A percentile compares a stretch with the other conserved stretches of the same genome.
These are phyloP conservation scores for Brachionus angularis DNA, from an alignment of 1,140 invertebrate species.

Conservation along the genomic window DNA sequence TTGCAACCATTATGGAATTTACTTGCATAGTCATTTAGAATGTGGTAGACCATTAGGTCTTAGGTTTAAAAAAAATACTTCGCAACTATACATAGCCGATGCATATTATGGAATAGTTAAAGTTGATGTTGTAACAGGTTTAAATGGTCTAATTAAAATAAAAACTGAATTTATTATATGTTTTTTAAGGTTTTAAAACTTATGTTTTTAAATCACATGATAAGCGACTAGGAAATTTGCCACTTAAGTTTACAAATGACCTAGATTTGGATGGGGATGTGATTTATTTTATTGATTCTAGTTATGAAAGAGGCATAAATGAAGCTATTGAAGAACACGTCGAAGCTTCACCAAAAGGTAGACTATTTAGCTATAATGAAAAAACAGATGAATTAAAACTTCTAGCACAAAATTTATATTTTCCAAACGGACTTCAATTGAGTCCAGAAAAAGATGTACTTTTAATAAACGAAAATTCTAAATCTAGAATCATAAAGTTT, in stretches of 20 bases:
- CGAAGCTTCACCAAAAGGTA: constrained; percentile 2
- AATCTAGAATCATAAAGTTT: constrained; percentile 13
- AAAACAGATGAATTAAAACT: constrained; percentile 25
- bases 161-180: background rate
- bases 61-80: background rate
- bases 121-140: constrained; percentile 1
- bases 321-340: constrained; percentile 8
- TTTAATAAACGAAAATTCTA: constrained; percentile 31
- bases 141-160: background rate
- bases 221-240: background rate
- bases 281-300: constrained; percentile 40
- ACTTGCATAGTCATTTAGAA: no score
- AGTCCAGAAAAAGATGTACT: constrained; percentile 3
- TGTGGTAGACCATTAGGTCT: constrained; percentile 36
- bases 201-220: constrained; percentile 1
- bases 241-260: constrained; percentile 6
- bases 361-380: constrained; percentile 20
- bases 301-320: background rate
- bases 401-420: background rate
- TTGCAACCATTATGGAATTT: no score
- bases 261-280: constrained; percentile 22
- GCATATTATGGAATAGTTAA: constrained; percentile 28
- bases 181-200: background rate
- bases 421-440: constrained; percentile 39
- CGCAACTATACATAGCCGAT: constrained; percentile 15